These are phyloP conservation scores for Sphecodes monilicornis DNA, from an alignment of 2,888 invertebrate species.

Conservation along the genomic window DNA sequence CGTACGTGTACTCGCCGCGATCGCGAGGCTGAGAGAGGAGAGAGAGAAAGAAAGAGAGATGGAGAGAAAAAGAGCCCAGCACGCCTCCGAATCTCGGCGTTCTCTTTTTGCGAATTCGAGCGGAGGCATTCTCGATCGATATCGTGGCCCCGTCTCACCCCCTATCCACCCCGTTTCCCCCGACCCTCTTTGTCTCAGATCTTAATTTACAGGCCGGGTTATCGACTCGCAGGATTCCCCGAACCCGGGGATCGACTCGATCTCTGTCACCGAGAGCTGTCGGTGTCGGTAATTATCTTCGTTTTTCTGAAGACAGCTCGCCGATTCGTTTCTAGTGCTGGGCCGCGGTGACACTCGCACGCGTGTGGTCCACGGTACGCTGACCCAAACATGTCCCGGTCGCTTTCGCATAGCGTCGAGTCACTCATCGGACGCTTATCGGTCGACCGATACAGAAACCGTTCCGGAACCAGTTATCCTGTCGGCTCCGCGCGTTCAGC, in stretches of 20 bases:
- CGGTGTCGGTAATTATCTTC: conserved; percentile 54
- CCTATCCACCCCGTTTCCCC: not conserved
- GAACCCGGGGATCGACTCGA: conserved; percentile 27
- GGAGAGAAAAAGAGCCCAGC: conserved; percentile 10
- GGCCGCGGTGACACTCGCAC: conserved; percentile 11
- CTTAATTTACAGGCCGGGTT: conserved; percentile 60
- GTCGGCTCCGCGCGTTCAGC: not conserved
- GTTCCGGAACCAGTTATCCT: conserved; percentile 37
- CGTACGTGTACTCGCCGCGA: conserved; percentile 49
- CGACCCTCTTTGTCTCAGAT: conserved; percentile 51
- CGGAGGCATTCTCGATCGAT: conserved; percentile 63
- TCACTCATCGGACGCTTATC: conserved; percentile 34
- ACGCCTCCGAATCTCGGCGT: conserved; percentile 51
- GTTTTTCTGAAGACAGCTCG: conserved; percentile 37
- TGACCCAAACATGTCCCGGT: conserved; percentile 17
- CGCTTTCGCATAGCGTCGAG: conserved; percentile 23
- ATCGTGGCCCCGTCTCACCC: conserved; percentile 41
- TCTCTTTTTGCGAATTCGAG: conserved; percentile 60
- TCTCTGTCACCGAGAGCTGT: conserved; percentile 53
- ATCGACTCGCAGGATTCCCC: conserved; percentile 40
- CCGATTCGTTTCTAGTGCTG: conserved; percentile 40
- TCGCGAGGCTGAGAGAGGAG: conserved; percentile 12
- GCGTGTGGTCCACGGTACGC: conserved; percentile 37
- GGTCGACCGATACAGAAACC: conserved; percentile 39
- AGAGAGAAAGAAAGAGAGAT: not conserved